Evolutionary conservation across 1,140 invertebrate species (phyloP).

Genomic region (Eupristina koningsbergeri): DNA sequence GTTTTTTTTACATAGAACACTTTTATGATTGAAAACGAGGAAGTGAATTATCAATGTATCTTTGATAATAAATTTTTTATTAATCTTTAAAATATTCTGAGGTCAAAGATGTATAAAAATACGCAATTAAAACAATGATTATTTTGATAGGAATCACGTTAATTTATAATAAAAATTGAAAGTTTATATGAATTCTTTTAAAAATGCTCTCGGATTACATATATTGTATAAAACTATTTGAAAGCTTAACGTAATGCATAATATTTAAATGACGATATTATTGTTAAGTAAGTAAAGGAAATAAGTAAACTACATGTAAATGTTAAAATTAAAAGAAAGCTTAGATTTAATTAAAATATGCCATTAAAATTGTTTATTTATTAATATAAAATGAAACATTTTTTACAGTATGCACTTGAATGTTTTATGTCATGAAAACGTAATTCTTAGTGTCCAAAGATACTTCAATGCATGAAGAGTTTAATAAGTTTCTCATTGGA

Average conservation of each 20-base stretch:
- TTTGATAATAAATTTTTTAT: not conserved
- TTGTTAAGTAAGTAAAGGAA: too few species aligned
- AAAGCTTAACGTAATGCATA: too few species aligned
- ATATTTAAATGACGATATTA: too few species aligned
- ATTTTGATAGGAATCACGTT: too few species aligned
- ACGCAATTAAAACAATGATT: too few species aligned
- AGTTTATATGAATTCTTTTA: too few species aligned
- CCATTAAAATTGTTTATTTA: not conserved
- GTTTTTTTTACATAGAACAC: not conserved
- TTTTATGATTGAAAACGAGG: not conserved
- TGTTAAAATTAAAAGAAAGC: too few species aligned
- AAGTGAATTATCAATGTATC: not conserved
- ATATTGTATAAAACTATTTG: too few species aligned
- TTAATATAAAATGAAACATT: not conserved
- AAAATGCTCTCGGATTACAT: too few species aligned
- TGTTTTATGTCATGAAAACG: constrained; percentile 2
- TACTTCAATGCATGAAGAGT: constrained; percentile 16
- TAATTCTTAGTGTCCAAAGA: constrained; percentile 12
- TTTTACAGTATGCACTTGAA: not conserved
- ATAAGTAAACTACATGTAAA: too few species aligned
- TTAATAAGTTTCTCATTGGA: constrained; percentile 34
- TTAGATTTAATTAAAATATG: not conserved
- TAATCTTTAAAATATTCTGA: not conserved
- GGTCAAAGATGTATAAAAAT: not conserved
- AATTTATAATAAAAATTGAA: too few species aligned